Conservation (phyloP, 2,797 vertebrate genomes). For the Phoeniculus purpureus region DNA sequence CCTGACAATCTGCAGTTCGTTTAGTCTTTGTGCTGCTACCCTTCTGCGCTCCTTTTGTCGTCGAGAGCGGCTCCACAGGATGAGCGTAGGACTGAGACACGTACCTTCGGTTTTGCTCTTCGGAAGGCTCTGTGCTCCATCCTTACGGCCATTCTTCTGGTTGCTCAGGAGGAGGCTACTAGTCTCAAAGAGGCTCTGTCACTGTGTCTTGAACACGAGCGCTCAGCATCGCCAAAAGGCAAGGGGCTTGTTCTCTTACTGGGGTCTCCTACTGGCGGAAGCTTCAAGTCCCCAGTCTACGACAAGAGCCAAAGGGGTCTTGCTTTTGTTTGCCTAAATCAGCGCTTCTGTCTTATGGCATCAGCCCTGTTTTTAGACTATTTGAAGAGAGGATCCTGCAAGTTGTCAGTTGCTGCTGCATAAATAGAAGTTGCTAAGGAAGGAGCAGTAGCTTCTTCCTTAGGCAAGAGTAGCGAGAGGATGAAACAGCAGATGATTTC, state of each 20-base stretch:
- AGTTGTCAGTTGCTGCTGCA: constrained; percentile 11
- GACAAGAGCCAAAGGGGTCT: not conserved
- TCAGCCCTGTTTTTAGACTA: constrained; percentile 53
- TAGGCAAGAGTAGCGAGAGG: not conserved
- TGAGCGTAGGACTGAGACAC: not conserved
- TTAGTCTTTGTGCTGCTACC: not conserved
- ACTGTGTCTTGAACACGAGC: not conserved
- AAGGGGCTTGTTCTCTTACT: not conserved
- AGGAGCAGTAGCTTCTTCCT: constrained; percentile 34
- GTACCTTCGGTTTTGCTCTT: not conserved
- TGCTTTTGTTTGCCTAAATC: constrained; percentile 12
- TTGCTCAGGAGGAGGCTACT: not conserved
- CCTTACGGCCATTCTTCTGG: not conserved
- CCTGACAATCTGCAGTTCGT: not conserved
- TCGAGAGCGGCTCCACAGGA: not conserved
- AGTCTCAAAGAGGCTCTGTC: not conserved
- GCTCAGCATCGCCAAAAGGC: not conserved
- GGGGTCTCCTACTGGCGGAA: not conserved
- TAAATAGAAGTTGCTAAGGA: constrained; percentile 60
- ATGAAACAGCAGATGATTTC: constrained; percentile 21
- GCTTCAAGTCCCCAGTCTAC: constrained; percentile 16
- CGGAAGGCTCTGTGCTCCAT: not conserved
- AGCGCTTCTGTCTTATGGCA: constrained; percentile 2
- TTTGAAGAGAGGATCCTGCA: constrained; percentile 33
- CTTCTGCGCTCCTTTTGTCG: not conserved